A percentile compares a stretch with the other conserved stretches of the same genome.
Conservation (phyloP, 35 echinoderm and acorn worm species). For the Ophiothrix spiculata region DNA sequence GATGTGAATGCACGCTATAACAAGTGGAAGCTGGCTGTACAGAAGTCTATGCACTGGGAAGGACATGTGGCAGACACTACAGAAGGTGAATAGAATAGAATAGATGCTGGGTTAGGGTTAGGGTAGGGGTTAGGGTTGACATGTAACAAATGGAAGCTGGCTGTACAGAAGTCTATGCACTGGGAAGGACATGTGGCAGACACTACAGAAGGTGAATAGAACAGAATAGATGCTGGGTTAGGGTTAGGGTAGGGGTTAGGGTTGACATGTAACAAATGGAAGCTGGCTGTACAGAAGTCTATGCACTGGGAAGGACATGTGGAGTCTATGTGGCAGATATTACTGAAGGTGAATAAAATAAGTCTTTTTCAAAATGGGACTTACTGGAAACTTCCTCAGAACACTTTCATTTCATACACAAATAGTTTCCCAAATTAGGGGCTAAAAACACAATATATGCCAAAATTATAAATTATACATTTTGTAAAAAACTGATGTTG, state of each 20-base stretch:
- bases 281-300: conserved; percentile 87
- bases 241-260: no score
- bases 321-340: no score
- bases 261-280: conserved; percentile 95
- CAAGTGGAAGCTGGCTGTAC: conserved; percentile 93
- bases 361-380: no score
- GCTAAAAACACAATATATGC: no score
- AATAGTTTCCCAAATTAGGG: no score
- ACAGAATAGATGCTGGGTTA: no score
- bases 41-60: conserved; percentile 98
- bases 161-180: conserved; percentile 93
- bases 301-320: conserved; percentile 93
- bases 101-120: no score
- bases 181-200: conserved; percentile 73
- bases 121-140: no score
- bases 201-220: conserved; percentile 60
- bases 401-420: no score
- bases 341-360: conserved; percentile 58
- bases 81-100: conserved; percentile 57
- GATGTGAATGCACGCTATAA: conserved; percentile 63
- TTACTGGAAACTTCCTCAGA: no score
- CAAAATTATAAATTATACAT: no score
- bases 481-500: no score
- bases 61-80: conserved; percentile 44
- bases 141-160: conserved; percentile 98